Evolutionary conservation across 2,888 invertebrate genomes (phyloP), one percentile per base, ranked within the genome.

Genomic region (Allacma fusca): DNA sequence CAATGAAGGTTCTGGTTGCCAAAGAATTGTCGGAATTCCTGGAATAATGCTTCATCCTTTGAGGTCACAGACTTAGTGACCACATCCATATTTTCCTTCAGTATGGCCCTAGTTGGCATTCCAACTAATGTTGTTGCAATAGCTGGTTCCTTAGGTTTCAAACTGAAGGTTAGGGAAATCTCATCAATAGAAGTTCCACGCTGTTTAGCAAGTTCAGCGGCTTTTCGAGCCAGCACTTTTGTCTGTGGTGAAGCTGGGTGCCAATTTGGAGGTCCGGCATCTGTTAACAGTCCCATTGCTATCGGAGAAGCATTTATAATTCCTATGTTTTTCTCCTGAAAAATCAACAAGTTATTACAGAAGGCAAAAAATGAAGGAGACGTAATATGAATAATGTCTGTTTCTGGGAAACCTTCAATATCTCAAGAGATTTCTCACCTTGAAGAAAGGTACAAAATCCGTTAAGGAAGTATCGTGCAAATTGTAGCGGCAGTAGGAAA

Each of bases 251-350:
- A 87, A 1, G 94, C 94, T 1, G 94, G 93, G 87, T 96, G 95
- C 96, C 96, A 96, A 0, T 87, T 85, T 80, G 90, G 92, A 0
- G 94, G 92, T 0, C 94, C 94, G 57, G 86, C 86, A 86, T 91
- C 92, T 9, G 93, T 91, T 43, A 97, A 88, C 26, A 97, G 88
- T 1, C 96, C 95, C 93, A 96, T 92, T 1, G 91, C 92, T 16
- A 93, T 91, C 0, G 92, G 91, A 0, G 95, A 91, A 0, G 95
- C 96, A 86, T 94, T 94, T 29, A 97, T 91, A 21, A 97, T 88
- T 0, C 94, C 96, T 5, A 96, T 86, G 59, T 92, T 90, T 85
- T 89, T 89, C 76, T 88, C 87, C 93, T 93, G 64, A 23, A 50
- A n/a, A 50, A 16, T 9, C 9, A 34, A 34, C 34, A 34, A 4